Percentiles rank a stretch among this genome's conserved stretches.
phyloP scores from a whole-genome alignment of 2,797 vertebrate species.

The Ptychobarbus kaznakovi region DNA sequence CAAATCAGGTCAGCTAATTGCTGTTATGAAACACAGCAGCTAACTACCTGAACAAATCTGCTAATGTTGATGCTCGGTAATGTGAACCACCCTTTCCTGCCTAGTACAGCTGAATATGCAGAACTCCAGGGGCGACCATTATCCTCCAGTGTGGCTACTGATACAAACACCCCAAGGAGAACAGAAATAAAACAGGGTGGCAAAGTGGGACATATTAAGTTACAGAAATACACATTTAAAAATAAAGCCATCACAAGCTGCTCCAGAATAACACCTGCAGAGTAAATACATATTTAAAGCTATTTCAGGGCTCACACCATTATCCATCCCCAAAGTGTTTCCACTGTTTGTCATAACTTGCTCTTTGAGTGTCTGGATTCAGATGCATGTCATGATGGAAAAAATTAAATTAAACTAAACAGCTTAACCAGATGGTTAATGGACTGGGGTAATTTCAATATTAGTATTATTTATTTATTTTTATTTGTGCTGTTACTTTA shows the following conservation, averaged over 20 bases:
- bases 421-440: neutral
- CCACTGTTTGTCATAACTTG: slow-evolving; percentile 10
- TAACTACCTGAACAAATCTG: slow-evolving; percentile 29
- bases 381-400: neutral
- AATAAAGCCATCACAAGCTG: slow-evolving; percentile 63
- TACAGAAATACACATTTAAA: slow-evolving; percentile 70
- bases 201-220: slow-evolving; percentile 38
- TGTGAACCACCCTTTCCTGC: slow-evolving; percentile 17
- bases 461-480: neutral
- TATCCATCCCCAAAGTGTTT: slow-evolving; percentile 4
- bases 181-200: slow-evolving; percentile 57
- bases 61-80: slow-evolving; percentile 27
- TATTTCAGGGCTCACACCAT: slow-evolving; percentile 10
- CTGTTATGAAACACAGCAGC: slow-evolving; percentile 16
- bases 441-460: neutral
- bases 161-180: slow-evolving; percentile 42
- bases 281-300: slow-evolving; percentile 33
- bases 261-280: slow-evolving; percentile 59
- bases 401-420: neutral
- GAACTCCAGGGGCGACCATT: neutral
- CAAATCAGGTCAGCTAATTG: slow-evolving; percentile 13
- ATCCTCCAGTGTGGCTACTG: slow-evolving; percentile 18
- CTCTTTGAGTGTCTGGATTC: slow-evolving; percentile 2
- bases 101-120: slow-evolving; percentile 27
- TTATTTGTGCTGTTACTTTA: neutral